A percentile compares a stretch with the other conserved stretches of the same genome.
These are phyloP conservation scores for Drosophila kuntzei DNA, from an alignment of 2,888 invertebrate genomes.

Conservation along the genomic window DNA sequence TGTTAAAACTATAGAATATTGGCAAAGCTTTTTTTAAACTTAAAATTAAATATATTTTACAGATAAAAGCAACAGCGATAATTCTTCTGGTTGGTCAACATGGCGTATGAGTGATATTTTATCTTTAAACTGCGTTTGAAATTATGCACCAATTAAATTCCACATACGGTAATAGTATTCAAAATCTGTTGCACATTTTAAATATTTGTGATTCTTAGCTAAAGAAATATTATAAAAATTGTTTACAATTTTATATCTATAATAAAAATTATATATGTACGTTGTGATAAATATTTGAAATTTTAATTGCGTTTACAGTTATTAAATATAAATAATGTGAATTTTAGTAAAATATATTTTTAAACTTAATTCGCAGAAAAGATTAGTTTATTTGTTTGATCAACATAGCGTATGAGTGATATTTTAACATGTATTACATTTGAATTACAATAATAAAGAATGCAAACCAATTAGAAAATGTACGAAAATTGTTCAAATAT, in stretches of 20 bases:
- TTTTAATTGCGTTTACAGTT: background rate
- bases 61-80: background rate
- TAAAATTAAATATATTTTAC: background rate
- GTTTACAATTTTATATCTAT: no score
- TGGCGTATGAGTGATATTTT: background rate
- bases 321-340: no score
- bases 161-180: no score
- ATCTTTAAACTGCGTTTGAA: background rate
- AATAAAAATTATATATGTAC: no score
- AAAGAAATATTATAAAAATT: no score
- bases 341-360: no score
- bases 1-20: background rate
- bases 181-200: background rate
- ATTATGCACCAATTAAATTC: no score
- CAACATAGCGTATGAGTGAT: slow-evolving; percentile 2
- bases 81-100: background rate
- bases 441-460: background rate
- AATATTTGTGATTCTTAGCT: background rate
- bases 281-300: no score
- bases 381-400: no score
- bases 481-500: background rate
- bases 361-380: no score
- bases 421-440: background rate
- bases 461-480: background rate
- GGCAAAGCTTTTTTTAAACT: background rate